Percentiles rank a stretch among this genome's conserved stretches.
Evolutionary conservation across 2,113 vertebrate genomes (phyloP).

Genomic region (Pyrgilauda ruficollis): DNA sequence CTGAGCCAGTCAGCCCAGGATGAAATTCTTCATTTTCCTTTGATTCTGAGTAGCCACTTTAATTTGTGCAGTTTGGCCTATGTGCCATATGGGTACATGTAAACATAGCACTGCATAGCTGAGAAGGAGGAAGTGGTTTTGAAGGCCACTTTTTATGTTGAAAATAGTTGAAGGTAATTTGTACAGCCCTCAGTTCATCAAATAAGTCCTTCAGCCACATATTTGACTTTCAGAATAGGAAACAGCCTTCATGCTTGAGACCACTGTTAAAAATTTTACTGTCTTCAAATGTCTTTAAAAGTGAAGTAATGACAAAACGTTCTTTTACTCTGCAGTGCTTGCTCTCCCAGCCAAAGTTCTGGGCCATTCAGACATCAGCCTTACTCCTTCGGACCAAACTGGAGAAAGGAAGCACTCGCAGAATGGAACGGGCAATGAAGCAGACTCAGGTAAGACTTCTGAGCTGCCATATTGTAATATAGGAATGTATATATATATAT

Average conservation of each 20-base stretch:
- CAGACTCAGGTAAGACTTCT: conserved; percentile 87
- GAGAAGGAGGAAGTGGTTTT: not conserved
- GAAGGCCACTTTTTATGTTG: not conserved
- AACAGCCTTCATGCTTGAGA: not conserved
- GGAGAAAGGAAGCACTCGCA: conserved; percentile 83
- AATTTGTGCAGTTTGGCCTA: not conserved
- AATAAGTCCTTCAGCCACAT: not conserved
- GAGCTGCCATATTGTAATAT: not conserved
- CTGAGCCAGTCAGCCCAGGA: not conserved
- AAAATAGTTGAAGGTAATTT: not conserved
- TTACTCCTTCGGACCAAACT: conserved; percentile 89
- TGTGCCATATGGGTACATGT: not conserved
- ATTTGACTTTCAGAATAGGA: not conserved
- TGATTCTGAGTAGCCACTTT: not conserved
- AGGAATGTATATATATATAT: not conserved
- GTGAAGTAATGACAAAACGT: not conserved
- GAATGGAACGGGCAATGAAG: conserved; percentile 92
- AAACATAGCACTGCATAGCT: not conserved
- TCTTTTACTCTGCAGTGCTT: conserved; percentile 77
- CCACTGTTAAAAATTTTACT: not conserved
- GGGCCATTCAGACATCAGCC: conserved; percentile 88
- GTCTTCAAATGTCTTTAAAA: not conserved
- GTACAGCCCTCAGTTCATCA: not conserved
- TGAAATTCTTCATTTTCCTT: not conserved
- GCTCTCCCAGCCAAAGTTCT: conserved; percentile 92